These are phyloP conservation scores for Agonopterix alstromeriana DNA, from an alignment of 2,888 invertebrate genomes.

Conservation along the genomic window DNA sequence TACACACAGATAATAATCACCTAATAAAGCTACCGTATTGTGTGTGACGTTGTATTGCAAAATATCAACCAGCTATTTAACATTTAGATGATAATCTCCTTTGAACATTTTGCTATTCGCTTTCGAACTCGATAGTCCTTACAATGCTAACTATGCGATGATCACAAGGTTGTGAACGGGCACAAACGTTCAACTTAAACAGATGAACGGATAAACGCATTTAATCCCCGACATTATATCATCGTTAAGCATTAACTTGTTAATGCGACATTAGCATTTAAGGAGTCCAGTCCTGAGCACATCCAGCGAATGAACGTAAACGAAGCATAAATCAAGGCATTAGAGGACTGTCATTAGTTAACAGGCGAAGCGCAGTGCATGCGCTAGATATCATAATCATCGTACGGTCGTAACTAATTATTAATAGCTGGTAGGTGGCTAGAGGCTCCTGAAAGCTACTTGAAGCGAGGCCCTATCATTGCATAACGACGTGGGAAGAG, in stretches of 20 bases:
- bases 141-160: too few relatives aligned
- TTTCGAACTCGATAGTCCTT: too few relatives aligned
- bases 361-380: conserved; percentile 26
- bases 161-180: too few relatives aligned
- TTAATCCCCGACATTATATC: conserved; percentile 16
- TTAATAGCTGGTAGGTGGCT: conserved; percentile 3
- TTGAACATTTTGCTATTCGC: too few relatives aligned
- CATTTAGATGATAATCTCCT: too few relatives aligned
- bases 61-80: too few relatives aligned
- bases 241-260: conserved; percentile 26
- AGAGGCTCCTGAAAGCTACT: conserved; percentile 37
- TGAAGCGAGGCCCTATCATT: conserved; percentile 24
- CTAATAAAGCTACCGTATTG: too few relatives aligned
- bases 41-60: too few relatives aligned
- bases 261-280: conserved; percentile 37
- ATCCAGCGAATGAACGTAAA: conserved; percentile 30
- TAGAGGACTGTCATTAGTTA: conserved; percentile 39
- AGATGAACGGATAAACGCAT: too few relatives aligned
- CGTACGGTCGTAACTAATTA: conserved; percentile 37
- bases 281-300: conserved; percentile 28
- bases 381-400: conserved; percentile 42
- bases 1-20: too few relatives aligned
- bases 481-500: conserved; percentile 27
- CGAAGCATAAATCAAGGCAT: conserved; percentile 52
- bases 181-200: too few relatives aligned